These are phyloP conservation scores for Trachythela sp. DNA, from an alignment of 64 coral and sea anemone genomes.

Conservation along the genomic window DNA sequence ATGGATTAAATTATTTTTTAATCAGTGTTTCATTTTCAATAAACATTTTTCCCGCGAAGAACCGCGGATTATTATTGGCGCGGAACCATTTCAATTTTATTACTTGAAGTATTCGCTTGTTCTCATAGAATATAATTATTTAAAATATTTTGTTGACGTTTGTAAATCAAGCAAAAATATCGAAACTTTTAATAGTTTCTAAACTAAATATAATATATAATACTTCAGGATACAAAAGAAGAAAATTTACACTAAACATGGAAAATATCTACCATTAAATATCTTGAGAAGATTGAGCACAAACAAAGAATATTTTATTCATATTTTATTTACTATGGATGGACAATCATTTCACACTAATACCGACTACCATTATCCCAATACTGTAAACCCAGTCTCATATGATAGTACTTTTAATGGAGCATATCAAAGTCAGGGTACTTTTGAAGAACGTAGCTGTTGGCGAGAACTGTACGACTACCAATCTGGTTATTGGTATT, in stretches of 20 bases:
- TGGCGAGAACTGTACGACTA: slow-evolving; percentile 17
- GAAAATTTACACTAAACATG: too few relatives aligned
- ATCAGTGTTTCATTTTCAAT: not conserved
- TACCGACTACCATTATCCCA: not conserved
- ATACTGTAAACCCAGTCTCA: not conserved
- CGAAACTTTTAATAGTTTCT: too few relatives aligned
- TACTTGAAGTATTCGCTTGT: too few relatives aligned
- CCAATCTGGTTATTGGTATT: slow-evolving; percentile 18
- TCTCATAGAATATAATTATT: too few relatives aligned
- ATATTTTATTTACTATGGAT: not conserved
- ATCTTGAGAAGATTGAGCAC: not conserved
- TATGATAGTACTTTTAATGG: not conserved
- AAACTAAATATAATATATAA: too few relatives aligned
- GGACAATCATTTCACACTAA: not conserved
- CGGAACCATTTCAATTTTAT: too few relatives aligned
- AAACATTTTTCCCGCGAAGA: not conserved
- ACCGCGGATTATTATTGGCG: too few relatives aligned
- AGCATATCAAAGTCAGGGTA: not conserved
- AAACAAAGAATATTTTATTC: not conserved
- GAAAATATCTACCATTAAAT: not conserved
- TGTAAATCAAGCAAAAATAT: too few relatives aligned
- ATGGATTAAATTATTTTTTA: too few relatives aligned
- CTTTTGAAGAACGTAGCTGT: not conserved
- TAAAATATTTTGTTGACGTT: too few relatives aligned
- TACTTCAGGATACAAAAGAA: too few relatives aligned